Base-by-base conservation (phyloP, 2,113 vertebrate species). In the Pseudopodoces humilis region DNA sequence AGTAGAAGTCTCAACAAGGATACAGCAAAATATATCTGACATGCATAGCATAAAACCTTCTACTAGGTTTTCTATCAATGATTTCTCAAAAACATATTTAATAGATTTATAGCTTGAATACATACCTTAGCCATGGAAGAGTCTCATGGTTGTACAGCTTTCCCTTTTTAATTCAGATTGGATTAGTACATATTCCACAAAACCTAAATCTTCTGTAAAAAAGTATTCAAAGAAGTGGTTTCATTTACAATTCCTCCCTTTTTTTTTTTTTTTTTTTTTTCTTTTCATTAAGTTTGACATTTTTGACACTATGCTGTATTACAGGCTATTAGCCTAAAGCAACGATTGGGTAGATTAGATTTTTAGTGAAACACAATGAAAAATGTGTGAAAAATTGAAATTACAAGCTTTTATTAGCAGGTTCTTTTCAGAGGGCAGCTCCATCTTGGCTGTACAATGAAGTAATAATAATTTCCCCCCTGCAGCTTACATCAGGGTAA, bases 251-350 rank as follows among this genome's bases (percentile, higher is more conserved):
- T 19, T 13, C 16, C 6, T n/a, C 12, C 10, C 9, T 35, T 41
- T 70, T 77, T 43, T 37, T 82, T 88, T 52, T 39, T 9, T 39
- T 39, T 37, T 5, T 10, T 35, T 41, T 70, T 77, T 43, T 37
- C 78, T 88, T 52, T 39, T 9, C 22, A 84, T 82, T 83, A 89
- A 71, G 20, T 46, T 82, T 76, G 65, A 86, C 72, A 92, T 80
- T 93, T 95, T 81, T 96, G 76, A 83, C 86, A 82, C 46, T 46
- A 39, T 58, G 58, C 31, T 72, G 37, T 83, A 92, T 79, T 92
- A 95, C 6, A 82, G 62, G 16, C 56, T 79, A 85, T 95, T 92
- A 94, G 78, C 89, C 84, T 91, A 89, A 75, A 89, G 93, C 72
- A 92, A 7, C 39, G 78, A 92, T 83, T 56, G 78, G 23, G 7